phyloP scores from a whole-genome alignment of 2,888 invertebrate genomes.

The Dynastes grantii region DNA sequence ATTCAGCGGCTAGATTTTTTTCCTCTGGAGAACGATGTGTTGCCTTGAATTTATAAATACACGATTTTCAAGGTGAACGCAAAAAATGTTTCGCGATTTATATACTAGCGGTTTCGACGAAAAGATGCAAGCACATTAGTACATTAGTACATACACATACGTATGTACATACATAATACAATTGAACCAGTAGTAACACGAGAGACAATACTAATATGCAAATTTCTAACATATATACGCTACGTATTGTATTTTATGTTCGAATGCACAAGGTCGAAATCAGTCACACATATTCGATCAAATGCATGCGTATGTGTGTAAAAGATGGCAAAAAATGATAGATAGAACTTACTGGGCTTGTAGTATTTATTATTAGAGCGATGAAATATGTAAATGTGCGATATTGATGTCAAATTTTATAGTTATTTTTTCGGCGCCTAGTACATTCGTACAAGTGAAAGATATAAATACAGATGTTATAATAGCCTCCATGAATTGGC shows the following conservation, averaged over 20 bases:
- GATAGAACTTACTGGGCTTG: neutral
- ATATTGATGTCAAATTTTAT: constrained; percentile 4
- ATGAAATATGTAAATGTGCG: neutral
- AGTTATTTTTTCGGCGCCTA: neutral
- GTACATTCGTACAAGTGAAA: neutral
- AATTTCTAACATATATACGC: neutral
- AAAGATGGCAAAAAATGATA: neutral
- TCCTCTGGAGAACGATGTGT: constrained; percentile 19
- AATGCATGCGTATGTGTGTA: neutral
- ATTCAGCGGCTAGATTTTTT: constrained; percentile 36
- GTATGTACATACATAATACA: neutral
- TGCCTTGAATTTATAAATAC: constrained; percentile 48
- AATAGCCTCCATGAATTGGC: neutral
- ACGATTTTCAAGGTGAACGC: constrained; percentile 49
- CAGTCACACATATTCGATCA: neutral
- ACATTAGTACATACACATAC: neutral
- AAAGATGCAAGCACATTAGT: constrained; percentile 9
- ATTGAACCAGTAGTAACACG: neutral
- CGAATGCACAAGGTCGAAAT: neutral
- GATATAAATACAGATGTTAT: constrained; percentile 5
- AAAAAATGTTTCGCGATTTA: constrained; percentile 39
- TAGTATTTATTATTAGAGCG: neutral
- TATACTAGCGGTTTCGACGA: neutral
- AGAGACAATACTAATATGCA: neutral
- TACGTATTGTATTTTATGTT: neutral